Base-by-base conservation (phyloP, 2,888 invertebrate species). In the Ophraella communa region DNA sequence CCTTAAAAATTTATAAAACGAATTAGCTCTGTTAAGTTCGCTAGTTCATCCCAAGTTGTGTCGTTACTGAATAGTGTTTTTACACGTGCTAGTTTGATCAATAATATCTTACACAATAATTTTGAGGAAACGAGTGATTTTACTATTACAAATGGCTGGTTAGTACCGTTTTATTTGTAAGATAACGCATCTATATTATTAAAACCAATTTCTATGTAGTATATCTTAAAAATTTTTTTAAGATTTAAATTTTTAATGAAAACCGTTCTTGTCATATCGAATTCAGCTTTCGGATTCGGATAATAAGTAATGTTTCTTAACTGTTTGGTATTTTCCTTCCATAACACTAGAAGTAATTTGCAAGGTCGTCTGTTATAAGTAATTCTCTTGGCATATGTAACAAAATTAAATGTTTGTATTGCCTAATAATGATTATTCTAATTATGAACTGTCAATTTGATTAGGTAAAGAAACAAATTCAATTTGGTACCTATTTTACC, bases 81-180 rank as follows among this genome's bases (percentile, higher is more conserved):
- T 57, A 23, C 57, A 45, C 56, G 57, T 47, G 57, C 49, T 20
- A 45, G 7, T 30, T 23, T 57, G 35, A 57, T 57, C 57, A 45
- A 49, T 57, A 57, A 42, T 23, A 23, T 57, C 23, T 57, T 33
- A 33, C 24, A 57, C 57, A 57, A 39, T 39, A 39, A 47, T 45
- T 57, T 47, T 49, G 20, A 47, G 47, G 45, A 60, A 60, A 52
- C 51, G 56, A 56, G 62, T 52, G 23, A 51, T 62, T 44, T 56
- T 56, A 56, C 52, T 52, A 30, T 44, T 52, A 63, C 52, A 52
- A 58, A 65, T 65, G 65, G 62, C 65, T 65, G 65, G 65, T 65
- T 65, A 65, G 65, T 65, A 33, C 18, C 52, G 18, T 52, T 52
- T 33, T 52, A 27, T 18, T 33, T 45, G 4, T 4, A 21, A 27